These are phyloP conservation scores for Drosophila pruinosa DNA, from an alignment of 1,140 invertebrate species.

Conservation along the genomic window DNA sequence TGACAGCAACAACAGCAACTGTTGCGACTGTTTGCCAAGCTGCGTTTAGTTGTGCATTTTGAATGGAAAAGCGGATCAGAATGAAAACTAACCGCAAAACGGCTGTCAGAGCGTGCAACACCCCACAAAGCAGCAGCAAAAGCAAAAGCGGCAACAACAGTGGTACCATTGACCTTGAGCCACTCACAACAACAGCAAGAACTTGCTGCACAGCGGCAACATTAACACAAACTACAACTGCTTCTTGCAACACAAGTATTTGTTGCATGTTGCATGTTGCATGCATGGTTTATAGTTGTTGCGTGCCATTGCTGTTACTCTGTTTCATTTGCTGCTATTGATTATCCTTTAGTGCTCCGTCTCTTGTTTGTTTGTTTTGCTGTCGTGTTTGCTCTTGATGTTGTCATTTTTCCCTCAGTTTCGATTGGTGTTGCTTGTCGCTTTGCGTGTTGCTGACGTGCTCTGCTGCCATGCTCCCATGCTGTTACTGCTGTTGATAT, in stretches of 20 bases:
- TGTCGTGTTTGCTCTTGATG: constrained; percentile 20
- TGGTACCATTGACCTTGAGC: background rate
- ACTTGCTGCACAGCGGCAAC: background rate
- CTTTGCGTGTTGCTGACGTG: constrained; percentile 6
- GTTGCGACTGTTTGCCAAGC: background rate
- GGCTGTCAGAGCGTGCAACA: background rate
- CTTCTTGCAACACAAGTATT: background rate
- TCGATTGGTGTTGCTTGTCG: background rate
- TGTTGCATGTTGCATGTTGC: constrained; percentile 6
- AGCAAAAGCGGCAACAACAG: background rate
- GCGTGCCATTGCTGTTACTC: background rate
- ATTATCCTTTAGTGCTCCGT: background rate
- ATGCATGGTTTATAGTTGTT: background rate
- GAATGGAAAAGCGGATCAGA: constrained; percentile 31
- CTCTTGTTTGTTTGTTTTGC: constrained; percentile 17
- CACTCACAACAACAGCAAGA: background rate
- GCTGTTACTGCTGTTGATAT: constrained; percentile 49
- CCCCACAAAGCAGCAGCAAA: background rate
- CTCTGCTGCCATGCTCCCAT: constrained; percentile 5
- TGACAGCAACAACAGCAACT: background rate
- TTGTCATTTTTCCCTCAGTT: background rate
- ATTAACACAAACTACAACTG: constrained; percentile 15
- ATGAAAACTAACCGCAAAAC: constrained; percentile 29
- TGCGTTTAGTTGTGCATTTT: constrained; percentile 18
- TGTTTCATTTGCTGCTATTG: constrained; percentile 6